Base-by-base conservation (phyloP, 2,113 vertebrate genomes). In the Phaethon lepturus region DNA sequence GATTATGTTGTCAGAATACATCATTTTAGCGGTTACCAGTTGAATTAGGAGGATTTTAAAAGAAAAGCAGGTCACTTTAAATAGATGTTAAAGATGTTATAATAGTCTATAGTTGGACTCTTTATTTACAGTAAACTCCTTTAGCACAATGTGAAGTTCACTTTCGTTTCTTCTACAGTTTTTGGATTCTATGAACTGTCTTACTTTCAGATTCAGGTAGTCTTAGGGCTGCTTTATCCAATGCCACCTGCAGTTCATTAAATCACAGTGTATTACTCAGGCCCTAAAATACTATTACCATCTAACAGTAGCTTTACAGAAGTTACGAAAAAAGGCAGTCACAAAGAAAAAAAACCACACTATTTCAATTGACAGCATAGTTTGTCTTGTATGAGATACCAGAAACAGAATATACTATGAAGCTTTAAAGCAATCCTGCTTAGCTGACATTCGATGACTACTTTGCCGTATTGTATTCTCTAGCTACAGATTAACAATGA, bases 1-100 rank as follows among this genome's bases (percentile, higher is more conserved):
- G 90, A 97, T 96, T 94, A 92, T 91, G 63, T 22, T 76, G 87
- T 83, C 2, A 0, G 66, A 96, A 88, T 82, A 96, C 62, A 94
- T 82, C 42, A 25, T 66, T 94, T 94, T 83, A 79, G 81, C 81
- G 73, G 62, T 67, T 84, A 88, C 33, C 81, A 90, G 44, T 26
- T 38, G 83, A 71, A 59, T 72, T 67, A n/a, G 59, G 67, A 92
- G 62, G 77, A 83, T 71, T 95, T 91, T 71, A 74, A n/a, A 75
- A 91, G 81, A 78, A 84, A 92, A 96, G 50, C 33, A 90, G 81
- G 95, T 94, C 94, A 85, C 77, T 79, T 75, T 13, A 72, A 88
- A 95, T 71, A 94, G 47, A 81, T 26, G 40, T 50, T 62, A 38
- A 71, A 82, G 73, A 78, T 38, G 24, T 62, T 93, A 14, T 58